phyloP scores from a whole-genome alignment of 2,888 invertebrate genomes.

The Eilema depressum region DNA sequence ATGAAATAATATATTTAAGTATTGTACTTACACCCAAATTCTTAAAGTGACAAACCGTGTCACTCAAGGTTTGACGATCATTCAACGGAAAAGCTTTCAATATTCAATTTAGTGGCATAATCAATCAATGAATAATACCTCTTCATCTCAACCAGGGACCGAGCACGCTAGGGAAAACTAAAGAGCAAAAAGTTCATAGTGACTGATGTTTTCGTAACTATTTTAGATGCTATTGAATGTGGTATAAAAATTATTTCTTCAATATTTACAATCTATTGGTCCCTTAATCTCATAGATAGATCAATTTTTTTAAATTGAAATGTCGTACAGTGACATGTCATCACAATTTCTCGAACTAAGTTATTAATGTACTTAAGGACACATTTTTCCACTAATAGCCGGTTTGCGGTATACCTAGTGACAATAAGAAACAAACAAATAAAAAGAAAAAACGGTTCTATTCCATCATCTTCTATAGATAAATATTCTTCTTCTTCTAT shows the following conservation, averaged over 20 bases:
- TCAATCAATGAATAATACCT: slow-evolving; percentile 55
- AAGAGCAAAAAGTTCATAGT: slow-evolving; percentile 21
- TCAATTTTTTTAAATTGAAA: too few relatives aligned
- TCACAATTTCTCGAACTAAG: too few relatives aligned
- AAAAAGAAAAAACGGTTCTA: too few relatives aligned
- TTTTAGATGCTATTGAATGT: neutral
- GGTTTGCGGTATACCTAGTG: too few relatives aligned
- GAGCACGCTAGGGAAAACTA: slow-evolving; percentile 36
- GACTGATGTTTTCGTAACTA: neutral
- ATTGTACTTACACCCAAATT: slow-evolving; percentile 26
- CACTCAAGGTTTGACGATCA: slow-evolving; percentile 26
- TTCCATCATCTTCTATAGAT: too few relatives aligned
- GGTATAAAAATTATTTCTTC: neutral
- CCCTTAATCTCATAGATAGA: too few relatives aligned
- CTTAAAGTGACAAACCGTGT: slow-evolving; percentile 52
- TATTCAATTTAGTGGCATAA: slow-evolving; percentile 50
- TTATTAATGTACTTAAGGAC: too few relatives aligned
- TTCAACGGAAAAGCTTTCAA: slow-evolving; percentile 45
- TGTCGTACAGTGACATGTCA: too few relatives aligned
- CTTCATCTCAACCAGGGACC: slow-evolving; percentile 16
- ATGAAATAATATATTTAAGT: slow-evolving; percentile 24
- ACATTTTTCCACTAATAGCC: too few relatives aligned
- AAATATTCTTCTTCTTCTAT: too few relatives aligned
- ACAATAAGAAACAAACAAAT: too few relatives aligned
- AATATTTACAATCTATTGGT: neutral